Conservation (phyloP, 2,888 invertebrate genomes). For the Thalpophila matura region DNA sequence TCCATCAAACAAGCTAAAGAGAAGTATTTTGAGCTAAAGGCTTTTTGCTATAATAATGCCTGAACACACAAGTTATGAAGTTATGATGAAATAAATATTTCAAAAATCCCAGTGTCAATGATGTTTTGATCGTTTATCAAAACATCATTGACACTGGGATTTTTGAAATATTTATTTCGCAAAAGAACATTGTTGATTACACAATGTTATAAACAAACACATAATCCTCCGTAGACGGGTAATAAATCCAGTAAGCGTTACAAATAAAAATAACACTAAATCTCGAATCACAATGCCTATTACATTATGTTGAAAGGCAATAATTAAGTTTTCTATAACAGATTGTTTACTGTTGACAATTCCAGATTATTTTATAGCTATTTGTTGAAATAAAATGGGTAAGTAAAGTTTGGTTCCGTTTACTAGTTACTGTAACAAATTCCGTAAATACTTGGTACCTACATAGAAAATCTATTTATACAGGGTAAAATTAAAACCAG, state of each 20-base stretch:
- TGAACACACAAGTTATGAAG: too few species aligned
- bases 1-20: background rate
- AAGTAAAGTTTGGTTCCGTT: conserved; percentile 21
- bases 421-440: background rate
- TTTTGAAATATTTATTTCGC: too few species aligned
- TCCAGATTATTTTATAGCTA: conserved; percentile 5
- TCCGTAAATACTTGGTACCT: too few species aligned
- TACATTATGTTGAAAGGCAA: conserved; percentile 8
- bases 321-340: conserved; percentile 25
- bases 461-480: too few species aligned
- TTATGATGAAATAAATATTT: too few species aligned
- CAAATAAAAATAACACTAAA: background rate
- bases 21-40: background rate
- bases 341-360: conserved; percentile 41
- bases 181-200: too few species aligned
- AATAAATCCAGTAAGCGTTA: background rate
- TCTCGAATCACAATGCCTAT: background rate
- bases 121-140: too few species aligned
- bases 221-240: too few species aligned
- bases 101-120: too few species aligned
- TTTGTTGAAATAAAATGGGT: conserved; percentile 17
- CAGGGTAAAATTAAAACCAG: too few species aligned
- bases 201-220: too few species aligned
- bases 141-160: too few species aligned
- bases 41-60: background rate